Evolutionary conservation across 1,140 invertebrate genomes (phyloP), one percentile per base, ranked within the genome.

Genomic region (Babylonia areolata): DNA sequence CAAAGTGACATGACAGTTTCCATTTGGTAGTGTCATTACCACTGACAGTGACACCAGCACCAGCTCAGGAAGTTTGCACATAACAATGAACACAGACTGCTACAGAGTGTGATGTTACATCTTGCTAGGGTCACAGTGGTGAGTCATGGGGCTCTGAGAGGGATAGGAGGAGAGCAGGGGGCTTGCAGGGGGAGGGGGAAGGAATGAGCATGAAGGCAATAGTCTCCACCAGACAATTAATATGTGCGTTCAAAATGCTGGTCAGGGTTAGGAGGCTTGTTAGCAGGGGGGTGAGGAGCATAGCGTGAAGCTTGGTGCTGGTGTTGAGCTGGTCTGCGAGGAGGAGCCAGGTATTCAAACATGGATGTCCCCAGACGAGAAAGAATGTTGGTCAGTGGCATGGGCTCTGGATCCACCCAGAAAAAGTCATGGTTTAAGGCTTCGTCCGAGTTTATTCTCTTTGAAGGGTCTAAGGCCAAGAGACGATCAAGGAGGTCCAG

Each of bases 401-500:
- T 85, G 0, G 98, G 98, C 96, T 98, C 97, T 11, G 99, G 99
- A 93, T 99, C 98, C 1, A 96, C 97, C 98, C 98, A 99, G 94
- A 99, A 99, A 94, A 99, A 99, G 92, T 99, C 98, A 91, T 99
- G 98, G 95, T 99, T 99, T 1, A 99, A 93, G 0, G 98, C 98
- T 1, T 97, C 97, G 92, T 99, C 98, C 0, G 98, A 97, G 94
- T 99, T 97, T 46, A 96, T 96, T 88, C 99, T 95, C 94, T 98
- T 98, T 0, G 96, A 96, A 0, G 99, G 99, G 95, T 99, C 98
- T 33, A 99, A 94, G 33, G 97, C 97, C 12, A 99, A 93, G 11
- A 99, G 94, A 93, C 98, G 98, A 92, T 99, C 99, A 0, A 99
- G 93, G 31, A 99, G 95, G 94, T 99, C 98, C 91, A 99, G 97